These are phyloP conservation scores for Apis mellifera DNA, from an alignment of 1,140 invertebrate genomes.

Conservation along the genomic window Amel_HAv3.1 CM009941.2:15786001-15786500, in stretches of 20 bases:
- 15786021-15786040: not conserved
- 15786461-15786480: conserved; percentile 60
- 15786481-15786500: conserved; percentile 48
- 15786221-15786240: not conserved
- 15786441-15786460: conserved; percentile 73
- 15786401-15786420: conserved; percentile 42
- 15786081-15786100: not conserved
- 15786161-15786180: not conserved
- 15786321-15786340: not conserved
- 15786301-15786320: conserved; percentile 3
- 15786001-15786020: not conserved
- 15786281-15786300: conserved; percentile 11
- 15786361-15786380: conserved; percentile 43
- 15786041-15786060: conserved; percentile 4
- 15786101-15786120: not conserved
- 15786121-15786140: not conserved
- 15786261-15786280: conserved; percentile 21
- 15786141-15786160: not conserved
- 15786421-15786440: conserved; percentile 70
- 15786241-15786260: conserved; percentile 28
- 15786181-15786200: not conserved
- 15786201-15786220: too few relatives aligned
- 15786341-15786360: conserved; percentile 41
- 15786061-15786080: not conserved
- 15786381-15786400: conserved; percentile 31